Conservation (phyloP, 1,140 invertebrate species). For the Protaetia brevitarsis region DNA sequence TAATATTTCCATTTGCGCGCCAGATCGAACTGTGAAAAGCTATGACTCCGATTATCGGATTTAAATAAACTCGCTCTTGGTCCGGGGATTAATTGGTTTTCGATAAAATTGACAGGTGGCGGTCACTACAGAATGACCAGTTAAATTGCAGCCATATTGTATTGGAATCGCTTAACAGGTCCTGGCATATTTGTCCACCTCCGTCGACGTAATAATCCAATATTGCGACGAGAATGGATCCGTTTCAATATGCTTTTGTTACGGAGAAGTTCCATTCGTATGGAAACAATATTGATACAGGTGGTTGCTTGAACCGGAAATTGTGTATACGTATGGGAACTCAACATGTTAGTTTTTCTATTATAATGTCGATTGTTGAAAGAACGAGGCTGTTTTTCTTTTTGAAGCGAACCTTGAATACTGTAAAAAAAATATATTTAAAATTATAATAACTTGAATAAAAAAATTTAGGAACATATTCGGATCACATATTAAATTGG, state of each 20-base stretch:
- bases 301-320: conserved; percentile 1
- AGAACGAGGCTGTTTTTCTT: too few relatives aligned
- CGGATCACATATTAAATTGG: too few relatives aligned
- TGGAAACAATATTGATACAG: conserved; percentile 23
- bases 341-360: too few relatives aligned
- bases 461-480: too few relatives aligned
- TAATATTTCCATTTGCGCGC: conserved; percentile 9
- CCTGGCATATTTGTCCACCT: neutral
- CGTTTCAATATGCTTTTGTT: conserved; percentile 1
- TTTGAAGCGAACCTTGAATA: too few relatives aligned
- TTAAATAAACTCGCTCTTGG: conserved; percentile 16
- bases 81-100: conserved; percentile 16
- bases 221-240: neutral
- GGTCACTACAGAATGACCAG: conserved; percentile 12
- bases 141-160: conserved; percentile 14
- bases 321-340: conserved; percentile 5
- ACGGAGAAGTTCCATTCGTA: neutral
- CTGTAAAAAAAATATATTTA: too few relatives aligned
- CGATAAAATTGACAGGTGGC: conserved; percentile 13
- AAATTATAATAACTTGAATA: too few relatives aligned
- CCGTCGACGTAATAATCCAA: conserved; percentile 6
- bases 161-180: conserved; percentile 9
- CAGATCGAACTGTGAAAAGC: conserved; percentile 9
- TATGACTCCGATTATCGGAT: conserved; percentile 16
- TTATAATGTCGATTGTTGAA: too few relatives aligned